Base-by-base conservation (phyloP, 2,113 vertebrate species). In the Aleadryas rufinucha region DNA sequence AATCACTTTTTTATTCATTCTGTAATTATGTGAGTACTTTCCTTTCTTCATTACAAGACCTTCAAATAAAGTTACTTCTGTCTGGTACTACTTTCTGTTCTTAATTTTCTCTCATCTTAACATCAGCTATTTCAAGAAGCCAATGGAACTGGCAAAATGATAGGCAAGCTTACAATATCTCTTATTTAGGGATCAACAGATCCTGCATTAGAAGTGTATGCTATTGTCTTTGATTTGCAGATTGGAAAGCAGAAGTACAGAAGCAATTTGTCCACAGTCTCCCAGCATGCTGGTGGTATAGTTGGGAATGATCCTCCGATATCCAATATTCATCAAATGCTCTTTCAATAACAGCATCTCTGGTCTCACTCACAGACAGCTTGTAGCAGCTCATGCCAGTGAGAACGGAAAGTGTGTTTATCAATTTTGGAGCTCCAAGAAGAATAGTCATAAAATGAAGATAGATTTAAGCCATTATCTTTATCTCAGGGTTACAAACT, bases 401-500 rank as follows among this genome's bases (percentile, higher is more conserved):
- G 56, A 88, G 78, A 87, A 44, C 15, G 69, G 33, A 30, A 64
- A 79, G 16, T 28, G 20, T 78, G 20, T 60, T 35, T 86, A 56
- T 81, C 35, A 64, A 13, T 82, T 90, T 41, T 30, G 35, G 33
- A 87, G 56, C 68, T 86, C 41, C n/a, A 87, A 60, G 44, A 89
- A 88, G 45, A 90, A 90, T 74, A 66, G 35, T 65, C 17, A 6
- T 57, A 85, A 49, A 33, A 16, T 65, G 39, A 94, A 86, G 68
- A 69, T 75, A 88, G 37, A 74, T 84, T 84, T 94, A 72, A 93
- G 56, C 70, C 64, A 54, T 90, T 93, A 75, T 65, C 57, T 90
- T 93, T 79, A 82, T 93, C 65, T 84, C 47, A 59, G 83, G 81
- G 35, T 90, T 81, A 79, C 76, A 93, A 96, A 93, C 53, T 84